phyloP scores from a whole-genome alignment of 2,797 vertebrate genomes.

The Hirundo rustica region DNA sequence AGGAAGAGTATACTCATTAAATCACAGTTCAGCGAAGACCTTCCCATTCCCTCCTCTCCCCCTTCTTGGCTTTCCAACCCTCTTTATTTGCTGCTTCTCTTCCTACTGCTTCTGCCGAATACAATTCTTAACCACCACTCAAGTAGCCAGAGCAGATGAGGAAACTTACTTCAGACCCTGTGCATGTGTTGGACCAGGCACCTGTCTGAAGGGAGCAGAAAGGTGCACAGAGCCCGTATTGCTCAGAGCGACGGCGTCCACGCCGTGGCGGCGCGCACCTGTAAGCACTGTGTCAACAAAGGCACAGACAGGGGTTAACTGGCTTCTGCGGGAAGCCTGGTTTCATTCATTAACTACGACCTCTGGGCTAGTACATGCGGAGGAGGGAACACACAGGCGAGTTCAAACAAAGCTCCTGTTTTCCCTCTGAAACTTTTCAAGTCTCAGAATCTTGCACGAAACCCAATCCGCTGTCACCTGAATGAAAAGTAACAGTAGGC shows the following conservation, averaged over 20 bases:
- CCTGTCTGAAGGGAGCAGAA: background rate
- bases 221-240: background rate
- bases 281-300: background rate
- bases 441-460: background rate
- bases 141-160: background rate
- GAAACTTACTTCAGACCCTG: background rate
- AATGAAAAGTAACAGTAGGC: background rate
- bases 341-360: conserved; percentile 51
- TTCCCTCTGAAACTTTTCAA: background rate
- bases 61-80: background rate
- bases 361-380: background rate
- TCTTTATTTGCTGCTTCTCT: background rate
- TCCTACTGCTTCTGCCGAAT: background rate
- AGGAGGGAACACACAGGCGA: background rate
- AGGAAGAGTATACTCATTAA: background rate
- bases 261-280: background rate
- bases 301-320: background rate
- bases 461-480: background rate
- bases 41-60: background rate
- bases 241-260: background rate
- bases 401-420: background rate
- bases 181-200: background rate
- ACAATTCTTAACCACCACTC: background rate
- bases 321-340: background rate
- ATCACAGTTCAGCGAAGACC: background rate